These are phyloP conservation scores for Coecobrya sp. DNA, from an alignment of 2,888 invertebrate genomes.

Conservation along the genomic window DNA sequence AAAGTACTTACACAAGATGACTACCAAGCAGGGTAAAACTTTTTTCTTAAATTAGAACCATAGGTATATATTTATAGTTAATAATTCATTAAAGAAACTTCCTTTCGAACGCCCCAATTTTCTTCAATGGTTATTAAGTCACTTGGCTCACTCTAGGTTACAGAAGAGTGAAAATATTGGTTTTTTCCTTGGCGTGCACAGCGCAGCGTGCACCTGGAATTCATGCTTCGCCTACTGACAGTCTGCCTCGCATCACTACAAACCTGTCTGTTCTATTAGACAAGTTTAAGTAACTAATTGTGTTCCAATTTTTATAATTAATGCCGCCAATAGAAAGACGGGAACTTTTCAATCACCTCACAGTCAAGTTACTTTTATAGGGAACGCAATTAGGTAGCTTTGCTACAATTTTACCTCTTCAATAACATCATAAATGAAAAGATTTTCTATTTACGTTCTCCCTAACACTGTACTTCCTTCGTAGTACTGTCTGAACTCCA, in stretches of 20 bases:
- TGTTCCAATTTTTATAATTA: background rate
- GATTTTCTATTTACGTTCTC: too few relatives aligned
- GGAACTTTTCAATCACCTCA: too few relatives aligned
- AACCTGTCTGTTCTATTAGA: background rate
- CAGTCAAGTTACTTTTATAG: too few relatives aligned
- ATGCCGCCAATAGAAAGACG: too few relatives aligned
- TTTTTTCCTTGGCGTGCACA: background rate
- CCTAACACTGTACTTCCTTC: too few relatives aligned
- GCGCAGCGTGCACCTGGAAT: background rate
- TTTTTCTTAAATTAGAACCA: background rate
- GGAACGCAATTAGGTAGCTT: too few relatives aligned
- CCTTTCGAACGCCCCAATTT: background rate
- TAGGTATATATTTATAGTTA: background rate
- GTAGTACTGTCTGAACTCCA: too few relatives aligned
- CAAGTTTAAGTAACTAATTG: background rate
- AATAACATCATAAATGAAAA: too few relatives aligned
- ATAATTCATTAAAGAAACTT: conserved; percentile 3
- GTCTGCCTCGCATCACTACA: background rate
- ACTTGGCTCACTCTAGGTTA: background rate
- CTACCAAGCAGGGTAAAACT: background rate
- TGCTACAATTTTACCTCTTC: too few relatives aligned
- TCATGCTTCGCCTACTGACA: background rate
- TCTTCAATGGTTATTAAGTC: background rate
- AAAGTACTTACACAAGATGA: background rate
- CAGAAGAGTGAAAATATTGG: background rate